phyloP scores from a whole-genome alignment of 2,113 vertebrate species.

The Chaenocephalus aceratus region DNA sequence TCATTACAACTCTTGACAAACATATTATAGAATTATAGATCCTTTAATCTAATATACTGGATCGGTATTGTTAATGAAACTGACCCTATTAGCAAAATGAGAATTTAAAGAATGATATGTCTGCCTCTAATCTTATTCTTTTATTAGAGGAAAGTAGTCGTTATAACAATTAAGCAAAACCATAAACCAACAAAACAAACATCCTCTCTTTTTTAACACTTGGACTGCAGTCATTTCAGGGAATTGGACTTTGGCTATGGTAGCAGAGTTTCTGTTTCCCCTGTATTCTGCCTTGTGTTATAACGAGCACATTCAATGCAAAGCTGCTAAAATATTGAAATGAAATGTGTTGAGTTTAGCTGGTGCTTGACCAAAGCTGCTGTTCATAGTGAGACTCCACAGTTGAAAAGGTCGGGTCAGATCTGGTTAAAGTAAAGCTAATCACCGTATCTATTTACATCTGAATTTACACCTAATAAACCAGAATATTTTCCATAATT shows the following conservation, averaged over 20 bases:
- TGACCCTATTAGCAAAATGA: not conserved
- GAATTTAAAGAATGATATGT: not conserved
- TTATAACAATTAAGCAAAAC: slow-evolving; percentile 13
- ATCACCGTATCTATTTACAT: too few species aligned
- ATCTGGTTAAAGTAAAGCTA: slow-evolving; percentile 32
- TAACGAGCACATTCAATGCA: not conserved
- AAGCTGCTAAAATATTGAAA: not conserved
- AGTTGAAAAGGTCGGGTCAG: slow-evolving; percentile 12
- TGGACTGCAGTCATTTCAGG: slow-evolving; percentile 6
- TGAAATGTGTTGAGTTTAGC: not conserved
- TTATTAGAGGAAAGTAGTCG: slow-evolving; percentile 23
- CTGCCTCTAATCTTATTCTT: slow-evolving; percentile 13
- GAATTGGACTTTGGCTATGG: not conserved
- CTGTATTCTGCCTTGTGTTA: not conserved
- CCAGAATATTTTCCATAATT: not conserved
- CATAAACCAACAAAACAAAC: slow-evolving; percentile 16
- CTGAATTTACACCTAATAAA: not conserved
- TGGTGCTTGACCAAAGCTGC: not conserved
- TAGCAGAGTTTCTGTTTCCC: slow-evolving; percentile 12
- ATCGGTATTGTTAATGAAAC: too few species aligned
- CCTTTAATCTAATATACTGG: too few species aligned
- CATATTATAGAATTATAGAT: too few species aligned
- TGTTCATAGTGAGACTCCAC: slow-evolving; percentile 8
- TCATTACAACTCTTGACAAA: too few species aligned
- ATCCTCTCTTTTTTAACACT: slow-evolving; percentile 13